Conservation (phyloP, 2,113 vertebrate species). For the Sialia sialis region DNA sequence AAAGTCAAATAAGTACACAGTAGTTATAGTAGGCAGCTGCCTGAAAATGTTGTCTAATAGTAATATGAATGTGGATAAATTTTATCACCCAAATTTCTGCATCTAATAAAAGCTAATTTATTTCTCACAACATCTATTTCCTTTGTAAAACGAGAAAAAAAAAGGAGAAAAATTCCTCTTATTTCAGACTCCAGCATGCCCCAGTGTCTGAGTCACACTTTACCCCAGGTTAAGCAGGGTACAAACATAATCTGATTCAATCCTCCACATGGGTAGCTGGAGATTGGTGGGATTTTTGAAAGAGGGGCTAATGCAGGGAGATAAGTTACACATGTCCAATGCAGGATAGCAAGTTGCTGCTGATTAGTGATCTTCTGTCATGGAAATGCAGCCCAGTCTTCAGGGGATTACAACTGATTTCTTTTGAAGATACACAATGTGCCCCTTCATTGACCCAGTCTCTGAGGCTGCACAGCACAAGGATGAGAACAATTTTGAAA, state of each 20-base stretch:
- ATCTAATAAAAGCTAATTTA: neutral
- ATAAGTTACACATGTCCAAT: neutral
- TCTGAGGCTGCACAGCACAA: neutral
- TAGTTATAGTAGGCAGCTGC: neutral
- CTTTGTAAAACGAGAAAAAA: neutral
- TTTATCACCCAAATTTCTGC: neutral
- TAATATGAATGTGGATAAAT: neutral
- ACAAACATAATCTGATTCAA: neutral
- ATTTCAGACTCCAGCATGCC: neutral
- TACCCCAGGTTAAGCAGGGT: neutral
- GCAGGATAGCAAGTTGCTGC: neutral
- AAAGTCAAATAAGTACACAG: neutral
- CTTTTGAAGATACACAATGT: neutral
- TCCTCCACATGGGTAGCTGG: neutral
- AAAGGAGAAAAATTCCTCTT: neutral
- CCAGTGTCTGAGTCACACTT: neutral
- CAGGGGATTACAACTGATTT: constrained; percentile 24
- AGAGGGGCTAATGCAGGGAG: neutral
- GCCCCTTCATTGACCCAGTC: constrained; percentile 12
- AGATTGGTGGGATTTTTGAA: neutral
- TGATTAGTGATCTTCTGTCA: constrained; percentile 35
- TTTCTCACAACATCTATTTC: neutral
- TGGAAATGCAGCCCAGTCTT: constrained; percentile 12
- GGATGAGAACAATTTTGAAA: constrained; percentile 1
- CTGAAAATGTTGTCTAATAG: neutral